These are phyloP conservation scores for Knipowitschia caucasica DNA, from an alignment of 2,797 vertebrate genomes.

Conservation along the genomic window DNA sequence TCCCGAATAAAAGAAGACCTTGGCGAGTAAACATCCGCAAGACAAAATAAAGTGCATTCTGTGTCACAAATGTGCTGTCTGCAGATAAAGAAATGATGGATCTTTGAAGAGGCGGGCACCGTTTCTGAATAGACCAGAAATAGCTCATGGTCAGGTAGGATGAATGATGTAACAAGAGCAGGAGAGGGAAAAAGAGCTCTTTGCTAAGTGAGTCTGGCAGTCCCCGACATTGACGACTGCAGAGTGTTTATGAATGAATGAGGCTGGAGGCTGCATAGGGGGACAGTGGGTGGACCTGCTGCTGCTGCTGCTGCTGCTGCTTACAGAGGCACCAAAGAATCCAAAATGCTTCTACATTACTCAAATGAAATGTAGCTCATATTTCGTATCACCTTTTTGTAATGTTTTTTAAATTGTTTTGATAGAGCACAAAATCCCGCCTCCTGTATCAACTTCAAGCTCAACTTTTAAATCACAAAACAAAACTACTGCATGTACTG, in stretches of 20 bases:
- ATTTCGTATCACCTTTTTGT: neutral
- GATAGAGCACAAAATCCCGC: neutral
- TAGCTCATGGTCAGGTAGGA: constrained; percentile 68
- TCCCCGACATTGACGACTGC: constrained; percentile 52
- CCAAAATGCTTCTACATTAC: constrained; percentile 31
- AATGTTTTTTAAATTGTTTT: neutral
- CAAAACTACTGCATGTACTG: too few species aligned
- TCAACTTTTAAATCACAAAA: too few species aligned
- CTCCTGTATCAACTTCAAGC: too few species aligned
- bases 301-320: constrained; percentile 25
- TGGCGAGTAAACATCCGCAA: constrained; percentile 18
- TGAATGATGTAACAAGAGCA: constrained; percentile 68
- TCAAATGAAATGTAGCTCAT: neutral
- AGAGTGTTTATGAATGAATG: constrained; percentile 71
- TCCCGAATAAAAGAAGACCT: constrained; percentile 29
- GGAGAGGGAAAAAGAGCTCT: constrained; percentile 33
- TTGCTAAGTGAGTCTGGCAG: constrained; percentile 62
- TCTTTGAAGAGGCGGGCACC: constrained; percentile 49
- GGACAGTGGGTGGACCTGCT: constrained; percentile 38
- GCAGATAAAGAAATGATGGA: constrained; percentile 54
- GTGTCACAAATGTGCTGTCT: constrained; percentile 47
- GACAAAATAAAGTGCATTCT: constrained; percentile 27
- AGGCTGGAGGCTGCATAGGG: constrained; percentile 45
- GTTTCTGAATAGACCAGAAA: constrained; percentile 62
- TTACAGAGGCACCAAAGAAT: constrained; percentile 18